Evolutionary conservation across 2,113 vertebrate species (phyloP).

Genomic region (Chrysochloris asiatica): DNA sequence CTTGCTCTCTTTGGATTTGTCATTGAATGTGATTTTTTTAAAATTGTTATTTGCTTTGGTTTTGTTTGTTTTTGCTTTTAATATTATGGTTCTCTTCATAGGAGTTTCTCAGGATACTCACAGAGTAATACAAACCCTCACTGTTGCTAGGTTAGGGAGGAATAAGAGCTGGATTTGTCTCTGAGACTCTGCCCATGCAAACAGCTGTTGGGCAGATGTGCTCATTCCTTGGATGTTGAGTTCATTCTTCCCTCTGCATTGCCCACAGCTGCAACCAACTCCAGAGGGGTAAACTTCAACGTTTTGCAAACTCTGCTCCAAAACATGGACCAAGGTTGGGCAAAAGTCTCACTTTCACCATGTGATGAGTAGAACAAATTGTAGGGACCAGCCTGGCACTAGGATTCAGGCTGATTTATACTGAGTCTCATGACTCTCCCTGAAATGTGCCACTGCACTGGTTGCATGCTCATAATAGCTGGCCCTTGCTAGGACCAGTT

Average conservation of each 20-base stretch:
- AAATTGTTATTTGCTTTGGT: neutral
- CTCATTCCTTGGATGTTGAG: neutral
- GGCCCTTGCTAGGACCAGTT: neutral
- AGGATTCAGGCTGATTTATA: neutral
- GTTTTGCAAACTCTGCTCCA: neutral
- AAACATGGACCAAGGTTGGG: neutral
- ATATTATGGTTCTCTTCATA: fast-evolving
- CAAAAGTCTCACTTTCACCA: fast-evolving
- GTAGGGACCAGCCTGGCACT: neutral
- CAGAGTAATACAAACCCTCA: neutral
- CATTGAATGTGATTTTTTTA: no score
- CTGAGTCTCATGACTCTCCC: fast-evolving
- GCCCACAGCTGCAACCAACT: neutral
- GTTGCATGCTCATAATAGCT: neutral
- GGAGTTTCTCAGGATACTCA: neutral
- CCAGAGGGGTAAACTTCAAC: fast-evolving
- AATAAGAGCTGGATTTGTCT: neutral
- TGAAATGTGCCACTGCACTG: neutral
- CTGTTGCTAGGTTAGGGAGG: fast-evolving
- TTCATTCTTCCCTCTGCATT: neutral
- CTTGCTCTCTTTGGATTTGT: neutral
- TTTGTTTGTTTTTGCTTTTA: neutral
- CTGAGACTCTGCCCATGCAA: neutral
- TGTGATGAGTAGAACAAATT: neutral
- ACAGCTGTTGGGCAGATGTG: fast-evolving